Evolutionary conservation across 2,113 vertebrate genomes (phyloP), one percentile per base, ranked within the genome.

Genomic region (Oriolus oriolus): DNA sequence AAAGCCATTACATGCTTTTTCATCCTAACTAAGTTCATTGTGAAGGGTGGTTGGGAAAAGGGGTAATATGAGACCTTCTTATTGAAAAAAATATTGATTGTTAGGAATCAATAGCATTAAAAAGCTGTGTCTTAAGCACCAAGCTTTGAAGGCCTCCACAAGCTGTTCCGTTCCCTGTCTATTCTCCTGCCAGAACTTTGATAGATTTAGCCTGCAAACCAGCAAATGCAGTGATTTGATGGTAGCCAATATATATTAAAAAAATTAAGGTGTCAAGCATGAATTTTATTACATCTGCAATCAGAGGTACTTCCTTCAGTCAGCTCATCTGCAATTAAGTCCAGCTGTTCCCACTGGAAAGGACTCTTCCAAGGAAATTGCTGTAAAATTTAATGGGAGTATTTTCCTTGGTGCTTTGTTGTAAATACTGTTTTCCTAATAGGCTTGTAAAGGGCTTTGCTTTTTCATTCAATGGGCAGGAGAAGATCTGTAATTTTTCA

Each of bases 21-120:
- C 96, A 94, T 95, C 90, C 93, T 45, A 57, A 91, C 73, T 45
- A 89, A 90, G 92, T 97, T 97, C 95, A 92, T 97, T 97, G 96
- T 56, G 92, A 96, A 97, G 93, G 37, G 93, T 93, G 97, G 95
- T 92, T 95, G 80, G 61, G 95, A 90, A 93, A 87, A 81, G 77
- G 94, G 91, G 80, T 73, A 97, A 97, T 92, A 93, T 87, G 92
- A 97, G 94, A 75, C 85, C 96, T 95, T 93, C 81, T 94, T 96
- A 96, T 96, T 95, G 96, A 94, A 96, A 94, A 95, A 97, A 87
- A 37, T 85, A 98, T 97, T 11, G 97, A 97, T 96, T 86, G 90
- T 74, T 78, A 90, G 87, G 75, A 86, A 97, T 97, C 95, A 21
- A 97, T 97, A 89, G 77, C 96, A 76, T 98, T 85, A 90, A 97